phyloP scores from a whole-genome alignment of 64 coral and sea anemone genomes.

The Pachyseris speciosa region DNA sequence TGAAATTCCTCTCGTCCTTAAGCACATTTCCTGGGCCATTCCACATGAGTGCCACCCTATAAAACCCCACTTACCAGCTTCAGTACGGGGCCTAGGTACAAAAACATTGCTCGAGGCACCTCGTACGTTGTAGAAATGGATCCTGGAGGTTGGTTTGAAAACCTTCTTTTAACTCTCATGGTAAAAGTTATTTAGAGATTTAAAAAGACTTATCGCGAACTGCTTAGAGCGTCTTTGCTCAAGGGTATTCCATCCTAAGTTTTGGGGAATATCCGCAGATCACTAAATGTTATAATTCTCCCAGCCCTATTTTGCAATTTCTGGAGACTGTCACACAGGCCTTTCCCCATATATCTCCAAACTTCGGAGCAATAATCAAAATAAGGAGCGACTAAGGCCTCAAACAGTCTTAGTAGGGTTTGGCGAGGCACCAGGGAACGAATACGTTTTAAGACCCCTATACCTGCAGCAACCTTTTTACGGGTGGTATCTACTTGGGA shows the following conservation, averaged over 20 bases:
- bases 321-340: too few relatives aligned
- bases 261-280: neutral
- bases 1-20: neutral
- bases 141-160: neutral
- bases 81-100: neutral
- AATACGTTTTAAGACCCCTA: too few relatives aligned
- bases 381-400: too few relatives aligned
- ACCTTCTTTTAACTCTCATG: neutral
- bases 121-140: neutral
- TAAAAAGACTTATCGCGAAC: slow-evolving; percentile 14
- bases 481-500: too few relatives aligned
- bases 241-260: slow-evolving; percentile 7
- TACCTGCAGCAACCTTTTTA: too few relatives aligned
- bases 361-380: too few relatives aligned
- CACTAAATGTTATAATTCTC: neutral
- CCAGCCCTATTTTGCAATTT: slow-evolving; percentile 42
- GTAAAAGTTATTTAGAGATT: neutral
- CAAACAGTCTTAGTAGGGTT: too few relatives aligned
- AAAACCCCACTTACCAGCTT: neutral
- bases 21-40: neutral
- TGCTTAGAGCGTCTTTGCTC: slow-evolving; percentile 17
- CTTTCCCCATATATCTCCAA: too few relatives aligned
- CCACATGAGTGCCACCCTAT: neutral
- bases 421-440: too few relatives aligned
- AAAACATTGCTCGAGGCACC: neutral